A percentile compares a stretch with the other conserved stretches of the same genome.
Conservation (phyloP, 1,140 invertebrate genomes). For the Amphibalanus amphitrite region DNA sequence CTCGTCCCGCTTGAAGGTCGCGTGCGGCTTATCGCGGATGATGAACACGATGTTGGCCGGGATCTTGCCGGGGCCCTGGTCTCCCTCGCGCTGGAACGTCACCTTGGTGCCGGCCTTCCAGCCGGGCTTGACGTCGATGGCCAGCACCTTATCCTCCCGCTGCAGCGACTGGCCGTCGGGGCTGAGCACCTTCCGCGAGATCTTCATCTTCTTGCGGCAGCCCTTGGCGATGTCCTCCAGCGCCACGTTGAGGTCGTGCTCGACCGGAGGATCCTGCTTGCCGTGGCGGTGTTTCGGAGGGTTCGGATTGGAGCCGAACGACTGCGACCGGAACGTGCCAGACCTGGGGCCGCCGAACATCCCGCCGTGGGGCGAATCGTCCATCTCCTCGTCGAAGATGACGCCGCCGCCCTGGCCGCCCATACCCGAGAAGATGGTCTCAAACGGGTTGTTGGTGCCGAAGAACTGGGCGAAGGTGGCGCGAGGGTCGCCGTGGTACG, state of each 20-base stretch:
- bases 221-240: no score
- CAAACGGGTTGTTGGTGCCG: no score
- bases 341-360: slow-evolving; percentile 36
- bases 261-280: slow-evolving; percentile 80
- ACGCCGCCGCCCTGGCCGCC: slow-evolving; percentile 36
- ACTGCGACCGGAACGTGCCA: slow-evolving; percentile 69
- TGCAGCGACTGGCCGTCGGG: slow-evolving; percentile 56
- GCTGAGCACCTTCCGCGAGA: no score
- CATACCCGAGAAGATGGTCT: slow-evolving; percentile 43
- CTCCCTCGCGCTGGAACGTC: slow-evolving; percentile 96
- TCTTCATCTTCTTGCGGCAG: no score
- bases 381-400: no score
- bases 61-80: slow-evolving; percentile 85
- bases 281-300: slow-evolving; percentile 27
- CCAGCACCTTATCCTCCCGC: slow-evolving; percentile 94
- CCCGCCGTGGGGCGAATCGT: slow-evolving; percentile 42
- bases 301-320: slow-evolving; percentile 57
- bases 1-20: slow-evolving; percentile 83
- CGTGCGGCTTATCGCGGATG: slow-evolving; percentile 92
- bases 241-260: slow-evolving; percentile 92
- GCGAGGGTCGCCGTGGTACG: no score
- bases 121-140: slow-evolving; percentile 94
- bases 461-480: no score
- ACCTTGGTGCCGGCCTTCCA: slow-evolving; percentile 99
- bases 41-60: slow-evolving; percentile 99